These are phyloP conservation scores for Drosophila baimaii DNA, from an alignment of 1,140 invertebrate genomes.

Conservation along the genomic window DNA sequence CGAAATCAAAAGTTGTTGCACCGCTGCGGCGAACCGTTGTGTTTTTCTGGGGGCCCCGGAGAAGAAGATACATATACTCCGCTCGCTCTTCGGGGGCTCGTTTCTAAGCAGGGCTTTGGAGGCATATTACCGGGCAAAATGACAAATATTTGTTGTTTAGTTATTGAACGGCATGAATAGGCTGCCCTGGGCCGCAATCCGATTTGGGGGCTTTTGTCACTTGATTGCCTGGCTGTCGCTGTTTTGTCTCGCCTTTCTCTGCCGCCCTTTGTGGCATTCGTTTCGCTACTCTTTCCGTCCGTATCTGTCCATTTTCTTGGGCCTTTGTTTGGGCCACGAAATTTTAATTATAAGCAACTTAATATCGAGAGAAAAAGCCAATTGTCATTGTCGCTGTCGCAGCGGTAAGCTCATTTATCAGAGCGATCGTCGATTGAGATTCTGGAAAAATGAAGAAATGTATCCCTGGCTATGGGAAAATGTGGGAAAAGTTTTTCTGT, in stretches of 20 bases:
- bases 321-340: conserved; percentile 67
- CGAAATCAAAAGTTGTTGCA: conserved; percentile 76
- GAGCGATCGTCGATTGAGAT: conserved; percentile 4
- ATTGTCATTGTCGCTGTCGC: conserved; percentile 71
- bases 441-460: neutral
- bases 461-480: conserved; percentile 17
- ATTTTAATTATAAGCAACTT: conserved; percentile 81
- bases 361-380: conserved; percentile 70
- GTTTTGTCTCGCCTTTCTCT: conserved; percentile 75
- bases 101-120: conserved; percentile 50
- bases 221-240: conserved; percentile 70
- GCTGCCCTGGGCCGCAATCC: conserved; percentile 69
- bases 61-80: conserved; percentile 1
- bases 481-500: conserved; percentile 24
- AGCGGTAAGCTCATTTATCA: conserved; percentile 71
- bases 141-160: conserved; percentile 79
- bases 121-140: conserved; percentile 70
- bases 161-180: conserved; percentile 76
- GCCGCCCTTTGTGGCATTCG: conserved; percentile 69
- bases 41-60: conserved; percentile 4
- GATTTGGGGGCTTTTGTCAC: conserved; percentile 78
- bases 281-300: conserved; percentile 76
- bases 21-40: conserved; percentile 45
- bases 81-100: conserved; percentile 26
- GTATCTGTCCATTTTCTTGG: conserved; percentile 53